A percentile compares a stretch with the other conserved stretches of the same genome.
Conservation (phyloP, 1,140 invertebrate genomes). For the Zaprionus lachaisei region DNA sequence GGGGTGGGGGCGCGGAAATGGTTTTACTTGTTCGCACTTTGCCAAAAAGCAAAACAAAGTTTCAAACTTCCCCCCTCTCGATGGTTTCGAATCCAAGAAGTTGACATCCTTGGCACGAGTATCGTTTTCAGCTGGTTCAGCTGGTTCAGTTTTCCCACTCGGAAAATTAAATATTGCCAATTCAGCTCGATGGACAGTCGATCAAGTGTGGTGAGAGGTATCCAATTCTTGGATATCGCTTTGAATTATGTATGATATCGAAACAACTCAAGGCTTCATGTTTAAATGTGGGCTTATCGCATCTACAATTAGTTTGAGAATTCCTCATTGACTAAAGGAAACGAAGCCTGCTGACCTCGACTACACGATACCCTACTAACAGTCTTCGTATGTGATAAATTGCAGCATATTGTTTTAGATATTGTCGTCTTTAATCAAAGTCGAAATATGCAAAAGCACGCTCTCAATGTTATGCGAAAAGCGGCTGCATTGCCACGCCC, state of each 20-base stretch:
- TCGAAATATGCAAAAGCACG: conserved; percentile 20
- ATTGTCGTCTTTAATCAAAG: conserved; percentile 34
- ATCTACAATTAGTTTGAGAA: neutral
- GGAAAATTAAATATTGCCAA: conserved; percentile 68
- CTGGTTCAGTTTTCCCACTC: conserved; percentile 18
- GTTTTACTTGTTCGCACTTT: conserved; percentile 48
- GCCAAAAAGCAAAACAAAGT: conserved; percentile 27
- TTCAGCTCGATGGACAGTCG: conserved; percentile 25
- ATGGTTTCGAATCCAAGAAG: conserved; percentile 57
- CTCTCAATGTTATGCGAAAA: conserved; percentile 42
- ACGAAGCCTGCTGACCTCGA: neutral
- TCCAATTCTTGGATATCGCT: conserved; percentile 39
- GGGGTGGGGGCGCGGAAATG: conserved; percentile 16
- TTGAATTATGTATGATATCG: conserved; percentile 67
- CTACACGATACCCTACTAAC: neutral
- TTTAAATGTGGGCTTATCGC: conserved; percentile 13
- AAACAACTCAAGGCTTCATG: conserved; percentile 50
- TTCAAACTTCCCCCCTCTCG: too few relatives aligned
- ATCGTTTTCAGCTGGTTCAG: conserved; percentile 54
- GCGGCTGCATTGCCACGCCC: conserved; percentile 23
- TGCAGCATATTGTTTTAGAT: neutral
- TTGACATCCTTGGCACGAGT: conserved; percentile 77
- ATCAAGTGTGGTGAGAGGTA: conserved; percentile 37
- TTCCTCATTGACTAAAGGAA: neutral
- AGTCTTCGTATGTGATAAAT: neutral